A percentile compares a stretch with the other conserved stretches of the same genome.
Evolutionary conservation across 92 coral and sea anemone genomes (phyloP).

Genomic region (Bergia sp.): DNA sequence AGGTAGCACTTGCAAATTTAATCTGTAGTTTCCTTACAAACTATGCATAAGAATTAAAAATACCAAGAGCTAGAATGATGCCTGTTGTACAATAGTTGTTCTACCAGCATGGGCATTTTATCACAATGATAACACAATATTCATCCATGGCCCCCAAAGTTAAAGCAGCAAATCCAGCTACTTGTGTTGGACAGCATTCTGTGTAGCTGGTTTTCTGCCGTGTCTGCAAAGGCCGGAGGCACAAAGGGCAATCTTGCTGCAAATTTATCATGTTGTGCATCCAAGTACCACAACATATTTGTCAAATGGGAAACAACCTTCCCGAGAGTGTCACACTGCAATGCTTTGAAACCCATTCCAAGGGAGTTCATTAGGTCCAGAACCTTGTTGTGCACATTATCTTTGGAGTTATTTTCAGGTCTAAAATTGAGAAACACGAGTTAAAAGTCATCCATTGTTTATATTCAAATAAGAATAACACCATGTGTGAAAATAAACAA

Average conservation of each 20-base stretch:
- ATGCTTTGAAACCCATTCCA: background rate
- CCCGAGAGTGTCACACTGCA: background rate
- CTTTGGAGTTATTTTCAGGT: constrained; percentile 5
- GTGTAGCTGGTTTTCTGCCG: too few species aligned
- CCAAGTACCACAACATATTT: background rate
- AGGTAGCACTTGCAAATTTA: too few species aligned
- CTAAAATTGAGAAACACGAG: background rate
- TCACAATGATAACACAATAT: too few species aligned
- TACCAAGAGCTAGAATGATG: too few species aligned
- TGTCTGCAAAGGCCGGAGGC: background rate
- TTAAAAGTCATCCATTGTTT: background rate
- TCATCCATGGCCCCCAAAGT: too few species aligned
- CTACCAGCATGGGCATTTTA: too few species aligned
- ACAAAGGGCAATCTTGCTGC: background rate
- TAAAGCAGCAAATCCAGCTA: too few species aligned
- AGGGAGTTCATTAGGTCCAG: background rate
- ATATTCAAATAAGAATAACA: background rate
- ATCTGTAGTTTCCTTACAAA: too few species aligned
- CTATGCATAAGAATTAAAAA: too few species aligned
- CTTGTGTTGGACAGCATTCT: too few species aligned
- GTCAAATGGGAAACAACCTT: background rate
- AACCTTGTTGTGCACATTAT: background rate
- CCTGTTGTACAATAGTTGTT: too few species aligned
- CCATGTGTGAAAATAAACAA: background rate
- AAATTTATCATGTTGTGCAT: background rate